Evolutionary conservation across 2,797 vertebrate genomes (phyloP).

Genomic region (Acestrorhynchus altus): DNA sequence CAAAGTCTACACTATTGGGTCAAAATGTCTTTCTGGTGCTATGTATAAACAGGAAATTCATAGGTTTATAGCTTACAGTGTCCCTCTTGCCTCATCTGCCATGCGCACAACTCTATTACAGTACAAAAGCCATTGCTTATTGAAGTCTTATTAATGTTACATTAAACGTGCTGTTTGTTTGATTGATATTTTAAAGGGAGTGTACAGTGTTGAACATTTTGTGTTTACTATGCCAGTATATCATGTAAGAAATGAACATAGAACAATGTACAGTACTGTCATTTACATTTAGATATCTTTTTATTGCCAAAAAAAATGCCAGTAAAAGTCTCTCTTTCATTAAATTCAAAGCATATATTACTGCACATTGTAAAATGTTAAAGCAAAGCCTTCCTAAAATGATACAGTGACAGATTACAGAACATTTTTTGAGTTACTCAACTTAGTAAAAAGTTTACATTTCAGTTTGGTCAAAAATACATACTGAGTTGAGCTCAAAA

Average conservation of each 20-base stretch:
- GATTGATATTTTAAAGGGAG: slow-evolving; percentile 29
- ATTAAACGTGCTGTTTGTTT: slow-evolving; percentile 37
- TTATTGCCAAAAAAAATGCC: slow-evolving; percentile 1
- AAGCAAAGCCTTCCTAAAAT: no score
- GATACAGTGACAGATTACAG: no score
- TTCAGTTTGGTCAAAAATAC: no score
- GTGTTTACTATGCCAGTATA: slow-evolving; percentile 38
- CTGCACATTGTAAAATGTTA: no score
- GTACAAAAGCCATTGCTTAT: slow-evolving; percentile 37
- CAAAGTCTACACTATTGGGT: background rate
- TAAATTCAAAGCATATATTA: no score
- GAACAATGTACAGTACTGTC: slow-evolving; percentile 38
- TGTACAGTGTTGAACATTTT: background rate
- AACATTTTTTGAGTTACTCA: no score
- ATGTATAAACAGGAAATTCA: background rate
- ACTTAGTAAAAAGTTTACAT: no score
- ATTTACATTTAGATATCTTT: slow-evolving; percentile 34
- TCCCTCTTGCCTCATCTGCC: slow-evolving; percentile 47
- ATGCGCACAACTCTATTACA: slow-evolving; percentile 46
- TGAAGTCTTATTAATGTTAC: slow-evolving; percentile 72
- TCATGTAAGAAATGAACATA: slow-evolving; percentile 14
- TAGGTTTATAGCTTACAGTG: background rate
- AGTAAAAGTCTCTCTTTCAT: background rate
- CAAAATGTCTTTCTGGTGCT: background rate
- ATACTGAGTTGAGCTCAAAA: no score